A percentile compares a stretch with the other conserved stretches of the same genome.
These are phyloP conservation scores for Aphis craccivora DNA, from an alignment of 1,140 invertebrate genomes.

Conservation along the genomic window DNA sequence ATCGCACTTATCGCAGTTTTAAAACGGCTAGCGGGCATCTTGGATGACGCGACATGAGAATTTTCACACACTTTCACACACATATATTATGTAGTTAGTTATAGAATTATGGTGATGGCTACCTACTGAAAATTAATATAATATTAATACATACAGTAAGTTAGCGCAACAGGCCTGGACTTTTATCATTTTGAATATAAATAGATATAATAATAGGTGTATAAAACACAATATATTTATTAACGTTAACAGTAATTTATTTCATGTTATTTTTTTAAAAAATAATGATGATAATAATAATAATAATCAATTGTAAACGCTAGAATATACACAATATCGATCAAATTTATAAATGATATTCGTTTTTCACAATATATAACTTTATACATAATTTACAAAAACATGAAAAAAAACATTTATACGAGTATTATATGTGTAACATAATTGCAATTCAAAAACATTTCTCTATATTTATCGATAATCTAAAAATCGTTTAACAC, in stretches of 20 bases:
- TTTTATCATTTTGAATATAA: not conserved
- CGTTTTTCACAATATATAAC: constrained; percentile 6
- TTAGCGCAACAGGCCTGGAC: not conserved
- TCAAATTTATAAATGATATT: not conserved
- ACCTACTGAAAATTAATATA: not conserved
- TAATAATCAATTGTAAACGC: not conserved
- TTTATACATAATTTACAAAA: not conserved
- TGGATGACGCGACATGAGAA: constrained; percentile 17
- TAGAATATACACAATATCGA: not conserved
- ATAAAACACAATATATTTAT: not conserved
- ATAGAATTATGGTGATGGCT: not conserved
- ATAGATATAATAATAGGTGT: not conserved
- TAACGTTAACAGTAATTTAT: not conserved
- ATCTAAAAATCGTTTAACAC: not conserved
- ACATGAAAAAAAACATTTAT: not conserved
- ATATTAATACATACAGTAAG: not conserved
- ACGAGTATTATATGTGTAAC: not conserved
- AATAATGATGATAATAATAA: not conserved
- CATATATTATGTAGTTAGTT: not conserved
- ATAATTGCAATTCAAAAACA: not conserved
- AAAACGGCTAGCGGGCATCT: not conserved
- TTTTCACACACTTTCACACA: constrained; percentile 50
- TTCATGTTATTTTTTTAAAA: not conserved
- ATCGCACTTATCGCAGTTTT: not conserved
- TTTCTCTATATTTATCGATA: not conserved